Conservation (phyloP, 2,113 vertebrate genomes). For the Dasyprocta punctata region DNA sequence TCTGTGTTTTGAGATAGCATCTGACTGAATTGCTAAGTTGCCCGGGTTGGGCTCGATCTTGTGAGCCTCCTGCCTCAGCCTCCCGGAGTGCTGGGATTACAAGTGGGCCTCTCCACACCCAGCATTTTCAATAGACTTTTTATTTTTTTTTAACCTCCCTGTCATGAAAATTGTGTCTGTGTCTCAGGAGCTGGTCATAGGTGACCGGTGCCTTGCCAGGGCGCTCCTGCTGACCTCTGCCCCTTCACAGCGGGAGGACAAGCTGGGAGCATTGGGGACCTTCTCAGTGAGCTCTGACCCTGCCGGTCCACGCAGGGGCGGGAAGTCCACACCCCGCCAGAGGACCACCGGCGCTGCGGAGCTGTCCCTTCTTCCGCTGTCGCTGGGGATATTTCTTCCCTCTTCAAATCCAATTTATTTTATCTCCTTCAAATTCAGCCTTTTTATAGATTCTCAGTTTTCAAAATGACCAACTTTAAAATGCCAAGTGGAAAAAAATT, state of each 20-base stretch:
- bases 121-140: not conserved
- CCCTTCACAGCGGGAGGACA: not conserved
- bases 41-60: not conserved
- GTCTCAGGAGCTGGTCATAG: not conserved
- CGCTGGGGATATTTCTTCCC: not conserved
- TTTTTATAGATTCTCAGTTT: slow-evolving; percentile 27
- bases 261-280: not conserved
- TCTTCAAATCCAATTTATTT: not conserved
- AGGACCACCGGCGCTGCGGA: not conserved
- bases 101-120: not conserved
- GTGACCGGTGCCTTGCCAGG: not conserved
- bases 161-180: not conserved
- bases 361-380: not conserved
- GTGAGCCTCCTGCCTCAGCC: not conserved
- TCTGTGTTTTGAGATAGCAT: not conserved
- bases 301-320: not conserved
- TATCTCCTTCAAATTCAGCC: not conserved
- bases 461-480: slow-evolving; percentile 22
- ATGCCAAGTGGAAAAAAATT: not conserved
- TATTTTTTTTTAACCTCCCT: slow-evolving; percentile 19
- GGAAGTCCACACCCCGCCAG: not conserved
- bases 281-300: not conserved
- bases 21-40: not conserved
- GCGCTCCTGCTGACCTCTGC: not conserved
- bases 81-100: not conserved